Evolutionary conservation across 2,797 vertebrate species (phyloP), one percentile per base, ranked within the genome.

Genomic region (Anniella stebbinsi): DNA sequence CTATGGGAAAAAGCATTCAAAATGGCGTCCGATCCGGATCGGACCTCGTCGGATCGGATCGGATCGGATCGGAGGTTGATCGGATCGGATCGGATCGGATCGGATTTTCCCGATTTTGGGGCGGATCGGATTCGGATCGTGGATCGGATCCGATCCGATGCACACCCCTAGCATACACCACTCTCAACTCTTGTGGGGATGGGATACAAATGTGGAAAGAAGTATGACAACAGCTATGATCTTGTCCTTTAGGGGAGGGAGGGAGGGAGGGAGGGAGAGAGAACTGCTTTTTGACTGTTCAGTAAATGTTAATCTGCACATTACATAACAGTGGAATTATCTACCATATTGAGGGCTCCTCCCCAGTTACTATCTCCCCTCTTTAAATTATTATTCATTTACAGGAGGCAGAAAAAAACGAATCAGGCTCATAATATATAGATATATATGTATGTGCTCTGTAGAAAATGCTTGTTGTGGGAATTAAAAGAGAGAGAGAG

Each of bases 271-370:
- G 4, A 57, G 12, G 94, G 91, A 86, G 54, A 81, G 80, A 95
- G 88, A 77, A 25, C 21, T 86, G 54, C 84, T 95, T 94, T 92
- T 94, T 94, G 94, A 91, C 11, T 82, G 84, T 89, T 95, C 92
- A 94, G 93, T 93, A 93, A 95, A 95, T 91, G 91, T 94, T 94
- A 95, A 94, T 91, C 86, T 0, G 11, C 9, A 0, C 84, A 91
- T 95, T 96, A 95, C 84, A 60, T 94, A 96, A 95, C 86, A 77
- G 87, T 15, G 84, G 85, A 95, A 95, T 96, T 93, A 96, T 94
- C 93, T 94, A 91, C 86, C 78, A 67, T 89, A 93, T 89, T 88
- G 92, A 92, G 85, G 18, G 77, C 93, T 94, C 45, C 77, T 82
- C 91, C 48, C 70, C 66, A 60, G 76, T 94, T 94, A 78, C 80